Conservation (phyloP, 2,113 vertebrate genomes). For the Nibea albiflora region DNA sequence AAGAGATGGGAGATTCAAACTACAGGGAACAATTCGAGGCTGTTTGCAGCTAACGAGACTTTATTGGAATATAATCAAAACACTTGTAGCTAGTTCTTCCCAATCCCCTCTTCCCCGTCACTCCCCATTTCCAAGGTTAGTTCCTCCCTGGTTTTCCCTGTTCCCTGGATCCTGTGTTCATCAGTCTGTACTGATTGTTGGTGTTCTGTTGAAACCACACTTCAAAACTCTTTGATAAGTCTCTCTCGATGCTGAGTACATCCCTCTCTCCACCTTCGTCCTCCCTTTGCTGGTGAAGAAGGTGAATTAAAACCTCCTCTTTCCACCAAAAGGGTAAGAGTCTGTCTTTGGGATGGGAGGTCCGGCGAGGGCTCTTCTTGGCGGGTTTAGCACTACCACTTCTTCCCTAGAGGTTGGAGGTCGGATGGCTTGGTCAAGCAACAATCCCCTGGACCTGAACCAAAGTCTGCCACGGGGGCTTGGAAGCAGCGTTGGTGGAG, state of each 20-base stretch:
- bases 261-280: neutral
- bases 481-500: slow-evolving; percentile 60
- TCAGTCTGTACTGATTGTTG: neutral
- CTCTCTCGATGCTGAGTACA: slow-evolving; percentile 13
- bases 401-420: slow-evolving; percentile 84
- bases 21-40: slow-evolving; percentile 19
- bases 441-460: slow-evolving; percentile 81
- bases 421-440: slow-evolving; percentile 86
- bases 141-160: neutral
- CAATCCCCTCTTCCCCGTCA: slow-evolving; percentile 7
- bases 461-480: slow-evolving; percentile 79
- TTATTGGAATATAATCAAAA: slow-evolving; percentile 6
- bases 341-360: slow-evolving; percentile 80
- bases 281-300: slow-evolving; percentile 25
- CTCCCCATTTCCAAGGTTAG: neutral
- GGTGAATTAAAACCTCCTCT: neutral
- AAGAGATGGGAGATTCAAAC: slow-evolving; percentile 42
- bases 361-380: slow-evolving; percentile 81
- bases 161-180: neutral
- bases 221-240: neutral
- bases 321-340: neutral
- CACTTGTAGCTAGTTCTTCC: slow-evolving; percentile 11
- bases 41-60: slow-evolving; percentile 39
- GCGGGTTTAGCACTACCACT: slow-evolving; percentile 84
- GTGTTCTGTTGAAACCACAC: neutral